Evolutionary conservation across 1,140 invertebrate species (phyloP).

Genomic region (Heliothis subflexa): DNA sequence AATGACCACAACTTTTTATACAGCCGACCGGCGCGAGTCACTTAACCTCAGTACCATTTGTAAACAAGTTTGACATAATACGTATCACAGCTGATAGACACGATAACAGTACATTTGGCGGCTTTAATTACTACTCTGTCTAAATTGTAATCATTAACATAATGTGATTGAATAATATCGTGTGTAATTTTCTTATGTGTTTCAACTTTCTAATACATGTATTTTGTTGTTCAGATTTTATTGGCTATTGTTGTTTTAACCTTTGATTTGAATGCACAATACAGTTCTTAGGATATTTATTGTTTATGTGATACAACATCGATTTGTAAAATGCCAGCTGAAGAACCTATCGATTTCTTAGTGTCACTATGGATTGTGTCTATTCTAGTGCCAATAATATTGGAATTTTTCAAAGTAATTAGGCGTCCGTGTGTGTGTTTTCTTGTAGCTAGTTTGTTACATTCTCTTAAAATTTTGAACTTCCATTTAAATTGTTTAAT

Average conservation of each 20-base stretch:
- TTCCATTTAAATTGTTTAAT: no score
- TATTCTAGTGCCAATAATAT: no score
- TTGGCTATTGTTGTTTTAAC: neutral
- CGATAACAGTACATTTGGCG: constrained; percentile 26
- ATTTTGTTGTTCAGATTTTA: neutral
- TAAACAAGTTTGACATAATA: constrained; percentile 39
- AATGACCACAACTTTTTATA: constrained; percentile 33
- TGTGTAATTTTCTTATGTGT: neutral
- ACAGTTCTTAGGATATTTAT: neutral
- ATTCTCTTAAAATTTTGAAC: no score
- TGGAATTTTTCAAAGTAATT: no score
- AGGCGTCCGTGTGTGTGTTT: no score
- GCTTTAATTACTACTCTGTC: neutral
- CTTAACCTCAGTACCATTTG: constrained; percentile 20
- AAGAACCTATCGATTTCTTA: neutral
- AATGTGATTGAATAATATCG: constrained; percentile 1
- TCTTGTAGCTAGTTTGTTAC: no score
- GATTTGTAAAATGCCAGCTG: neutral
- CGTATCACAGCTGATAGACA: constrained; percentile 12
- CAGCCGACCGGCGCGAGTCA: neutral
- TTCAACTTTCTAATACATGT: constrained; percentile 16
- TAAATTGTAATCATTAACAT: constrained; percentile 15
- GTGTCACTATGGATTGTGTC: no score
- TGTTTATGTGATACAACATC: neutral
- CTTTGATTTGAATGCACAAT: neutral